Conservation (phyloP, 1,140 invertebrate species). For the Drosophila ficusphila region DNA sequence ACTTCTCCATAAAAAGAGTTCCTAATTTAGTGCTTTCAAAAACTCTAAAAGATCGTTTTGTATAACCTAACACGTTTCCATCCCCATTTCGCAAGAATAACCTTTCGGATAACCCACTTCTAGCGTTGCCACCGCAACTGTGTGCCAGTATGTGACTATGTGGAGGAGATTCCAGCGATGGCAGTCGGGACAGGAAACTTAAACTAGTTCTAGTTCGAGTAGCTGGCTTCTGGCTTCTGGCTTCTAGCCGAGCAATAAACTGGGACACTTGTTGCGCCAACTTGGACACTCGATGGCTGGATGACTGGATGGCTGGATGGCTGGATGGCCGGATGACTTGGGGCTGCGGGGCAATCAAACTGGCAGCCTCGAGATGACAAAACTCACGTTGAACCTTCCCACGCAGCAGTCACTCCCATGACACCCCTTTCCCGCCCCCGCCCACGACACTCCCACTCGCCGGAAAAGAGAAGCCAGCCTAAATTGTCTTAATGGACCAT, state of each 20-base stretch:
- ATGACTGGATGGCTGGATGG: too few species aligned
- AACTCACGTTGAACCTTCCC: conserved; percentile 57
- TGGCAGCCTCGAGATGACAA: conserved; percentile 40
- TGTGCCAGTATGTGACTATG: conserved; percentile 30
- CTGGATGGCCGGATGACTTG: conserved; percentile 5
- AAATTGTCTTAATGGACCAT: conserved; percentile 82
- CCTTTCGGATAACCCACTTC: not conserved
- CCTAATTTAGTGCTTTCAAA: too few species aligned
- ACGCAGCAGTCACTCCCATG: conserved; percentile 48
- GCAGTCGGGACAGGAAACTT: conserved; percentile 67
- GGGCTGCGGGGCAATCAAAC: conserved; percentile 53
- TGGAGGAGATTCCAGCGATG: conserved; percentile 42
- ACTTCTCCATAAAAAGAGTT: too few species aligned
- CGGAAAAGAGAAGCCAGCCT: conserved; percentile 59
- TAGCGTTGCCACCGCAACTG: conserved; percentile 14
- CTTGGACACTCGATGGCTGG: conserved; percentile 43
- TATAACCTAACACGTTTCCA: too few species aligned
- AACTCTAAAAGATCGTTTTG: too few species aligned
- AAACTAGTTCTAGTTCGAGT: conserved; percentile 73
- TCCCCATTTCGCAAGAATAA: not conserved
- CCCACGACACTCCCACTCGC: not conserved
- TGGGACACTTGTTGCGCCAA: conserved; percentile 78
- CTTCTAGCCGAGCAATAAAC: conserved; percentile 56
- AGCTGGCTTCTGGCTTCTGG: conserved; percentile 38
- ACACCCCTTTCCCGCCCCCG: not conserved